Evolutionary conservation across 2,113 vertebrate genomes (phyloP), one percentile per base, ranked within the genome.

Genomic region (Brachirus orientalis): DNA sequence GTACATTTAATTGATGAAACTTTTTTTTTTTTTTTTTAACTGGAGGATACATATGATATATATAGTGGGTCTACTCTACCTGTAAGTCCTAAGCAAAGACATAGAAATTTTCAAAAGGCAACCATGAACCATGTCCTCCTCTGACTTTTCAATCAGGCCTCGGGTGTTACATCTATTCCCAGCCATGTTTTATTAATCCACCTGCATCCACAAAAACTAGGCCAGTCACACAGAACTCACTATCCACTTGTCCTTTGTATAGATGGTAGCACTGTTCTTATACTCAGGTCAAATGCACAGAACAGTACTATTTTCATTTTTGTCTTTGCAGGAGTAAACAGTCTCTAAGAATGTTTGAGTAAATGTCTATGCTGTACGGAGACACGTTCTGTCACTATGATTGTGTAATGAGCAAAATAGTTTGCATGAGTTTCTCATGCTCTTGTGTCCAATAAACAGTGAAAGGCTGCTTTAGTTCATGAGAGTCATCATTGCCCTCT

Each of bases 151-250:
- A 81, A 77, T 83, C 80, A 70, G 63, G 60, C 60, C 58, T 46
- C 28, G 58, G 53, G 65, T 80, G 45, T 48, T 63, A 65, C 74
- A 84, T 83, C 75, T 82, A 79, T 90, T 91, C 84, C 80, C 90
- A 85, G 90, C 75, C 76, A 91, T 94, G 82, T 87, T 94, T 94
- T 87, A 84, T 90, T 83, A 86, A 87, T 86, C 75, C 37, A 73
- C 81, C 72, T 65, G 84, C 90, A 88, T 71, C 76, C 83, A 57
- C 51, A 40, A 72, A 82, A 91, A 86, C 69, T 89, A 89, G 86
- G 84, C 81, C 85, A 91, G 62, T 71, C 64, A 79, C 75, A 55
- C 64, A 72, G 72, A 74, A 56, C 35, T 55, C 54, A 43, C 59
- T 69, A 47, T 66, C 59, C 74, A 35, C 79, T 77, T 75, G 75